Percentiles rank a stretch among this genome's conserved stretches.
Evolutionary conservation across 2,888 invertebrate genomes (phyloP).

Genomic region (Trachelus iudaicus): DNA sequence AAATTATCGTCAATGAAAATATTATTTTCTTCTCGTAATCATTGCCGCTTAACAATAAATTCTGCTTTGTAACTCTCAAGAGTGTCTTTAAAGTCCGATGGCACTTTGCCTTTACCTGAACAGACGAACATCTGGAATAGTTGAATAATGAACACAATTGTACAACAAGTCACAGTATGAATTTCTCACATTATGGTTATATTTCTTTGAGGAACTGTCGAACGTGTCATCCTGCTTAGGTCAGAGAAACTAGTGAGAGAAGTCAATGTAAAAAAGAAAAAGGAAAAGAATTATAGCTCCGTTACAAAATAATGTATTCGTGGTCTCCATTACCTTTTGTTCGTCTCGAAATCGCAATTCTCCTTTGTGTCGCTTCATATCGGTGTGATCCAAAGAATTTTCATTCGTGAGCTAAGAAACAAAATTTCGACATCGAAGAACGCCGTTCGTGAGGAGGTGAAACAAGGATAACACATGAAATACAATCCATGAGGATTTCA

Average conservation of each 20-base stretch:
- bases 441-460: background rate
- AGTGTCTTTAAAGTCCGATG: background rate
- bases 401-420: slow-evolving; percentile 16
- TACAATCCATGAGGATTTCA: background rate
- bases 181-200: slow-evolving; percentile 41
- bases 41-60: background rate
- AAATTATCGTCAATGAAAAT: background rate
- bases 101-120: background rate
- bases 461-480: background rate
- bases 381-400: slow-evolving; percentile 58
- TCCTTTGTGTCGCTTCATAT: background rate
- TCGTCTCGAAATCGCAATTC: background rate
- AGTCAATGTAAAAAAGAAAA: background rate
- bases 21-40: background rate
- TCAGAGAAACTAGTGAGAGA: slow-evolving; percentile 20
- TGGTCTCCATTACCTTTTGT: background rate
- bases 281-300: background rate
- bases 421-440: background rate
- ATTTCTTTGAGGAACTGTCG: slow-evolving; percentile 49
- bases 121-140: background rate
- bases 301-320: background rate
- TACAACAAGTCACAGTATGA: slow-evolving; percentile 37
- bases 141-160: slow-evolving; percentile 7
- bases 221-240: slow-evolving; percentile 30
- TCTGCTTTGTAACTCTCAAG: background rate